A percentile compares a stretch with the other conserved stretches of the same genome.
Conservation (phyloP, 2,113 vertebrate genomes). For the Ariopsis seemanni region DNA sequence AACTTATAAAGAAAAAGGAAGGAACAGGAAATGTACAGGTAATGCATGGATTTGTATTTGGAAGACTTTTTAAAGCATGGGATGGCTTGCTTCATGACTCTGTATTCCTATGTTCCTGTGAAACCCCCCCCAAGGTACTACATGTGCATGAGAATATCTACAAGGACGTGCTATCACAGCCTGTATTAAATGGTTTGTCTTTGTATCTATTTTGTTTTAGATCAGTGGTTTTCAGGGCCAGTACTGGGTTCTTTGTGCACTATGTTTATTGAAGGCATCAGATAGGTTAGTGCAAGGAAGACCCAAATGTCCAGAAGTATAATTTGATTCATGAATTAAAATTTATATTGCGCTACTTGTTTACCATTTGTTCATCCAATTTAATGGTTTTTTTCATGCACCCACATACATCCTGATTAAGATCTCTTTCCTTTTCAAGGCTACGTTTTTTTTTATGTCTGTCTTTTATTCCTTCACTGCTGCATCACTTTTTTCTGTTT, state of each 20-base stretch:
- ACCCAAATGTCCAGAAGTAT: not conserved
- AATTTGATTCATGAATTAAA: not conserved
- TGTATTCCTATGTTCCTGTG: not conserved
- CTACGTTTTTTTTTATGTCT: not conserved
- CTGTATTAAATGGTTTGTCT: not conserved
- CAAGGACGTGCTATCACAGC: not conserved
- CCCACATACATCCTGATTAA: not conserved
- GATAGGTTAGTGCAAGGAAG: not conserved
- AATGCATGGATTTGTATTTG: not conserved
- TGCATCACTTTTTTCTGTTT: not conserved
- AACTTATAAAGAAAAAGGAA: not conserved
- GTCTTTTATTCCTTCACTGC: not conserved
- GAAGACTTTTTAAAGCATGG: not conserved
- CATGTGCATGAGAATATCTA: constrained; percentile 5
- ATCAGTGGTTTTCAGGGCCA: not conserved
- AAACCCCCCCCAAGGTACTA: not conserved
- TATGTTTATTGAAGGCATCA: not conserved
- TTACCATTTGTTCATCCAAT: not conserved
- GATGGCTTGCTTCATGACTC: not conserved
- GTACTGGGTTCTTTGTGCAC: not conserved
- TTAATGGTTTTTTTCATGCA: not conserved
- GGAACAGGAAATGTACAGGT: not conserved
- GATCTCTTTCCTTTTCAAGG: not conserved
- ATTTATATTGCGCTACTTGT: not conserved
- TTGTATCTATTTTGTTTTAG: not conserved